Conservation (phyloP, 2,113 vertebrate species). For the Ancistrus triradiatus region DNA sequence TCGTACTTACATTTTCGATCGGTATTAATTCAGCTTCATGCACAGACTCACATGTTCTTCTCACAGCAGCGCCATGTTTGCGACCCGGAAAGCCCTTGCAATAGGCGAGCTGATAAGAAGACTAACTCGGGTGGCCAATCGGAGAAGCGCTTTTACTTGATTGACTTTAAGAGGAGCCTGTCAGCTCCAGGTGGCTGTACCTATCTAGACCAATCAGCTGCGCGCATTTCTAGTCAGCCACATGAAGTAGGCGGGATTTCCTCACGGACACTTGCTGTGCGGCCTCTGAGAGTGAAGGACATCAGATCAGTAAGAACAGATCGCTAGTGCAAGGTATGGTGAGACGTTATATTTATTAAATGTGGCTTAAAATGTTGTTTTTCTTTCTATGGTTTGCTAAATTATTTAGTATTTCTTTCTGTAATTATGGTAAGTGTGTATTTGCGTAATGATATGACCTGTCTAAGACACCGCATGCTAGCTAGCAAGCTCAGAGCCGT, state of each 20-base stretch:
- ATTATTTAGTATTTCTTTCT: too few species aligned
- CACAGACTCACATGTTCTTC: slow-evolving; percentile 60
- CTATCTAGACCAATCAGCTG: slow-evolving; percentile 35
- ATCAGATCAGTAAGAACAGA: slow-evolving; percentile 39
- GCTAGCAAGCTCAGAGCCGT: too few species aligned
- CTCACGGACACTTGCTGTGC: slow-evolving; percentile 33
- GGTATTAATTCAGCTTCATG: background rate
- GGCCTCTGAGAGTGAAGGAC: slow-evolving; percentile 67
- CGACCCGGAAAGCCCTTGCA: slow-evolving; percentile 53
- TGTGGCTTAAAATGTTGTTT: too few species aligned
- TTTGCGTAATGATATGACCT: too few species aligned
- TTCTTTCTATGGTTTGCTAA: too few species aligned
- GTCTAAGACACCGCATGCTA: too few species aligned
- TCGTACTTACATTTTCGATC: too few species aligned
- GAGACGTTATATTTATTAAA: background rate
- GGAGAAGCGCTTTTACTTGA: background rate
- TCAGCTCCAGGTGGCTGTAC: slow-evolving; percentile 3
- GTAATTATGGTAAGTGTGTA: too few species aligned
- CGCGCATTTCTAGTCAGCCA: accelerated
- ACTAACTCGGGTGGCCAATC: slow-evolving; percentile 47
- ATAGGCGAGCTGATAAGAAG: background rate
- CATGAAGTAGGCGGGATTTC: slow-evolving; percentile 54
- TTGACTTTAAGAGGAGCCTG: slow-evolving; percentile 10
- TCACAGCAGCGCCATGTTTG: slow-evolving; percentile 55
- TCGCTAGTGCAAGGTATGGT: slow-evolving; percentile 56